phyloP scores from a whole-genome alignment of 2,888 invertebrate species.

The Spodoptera littoralis region DNA sequence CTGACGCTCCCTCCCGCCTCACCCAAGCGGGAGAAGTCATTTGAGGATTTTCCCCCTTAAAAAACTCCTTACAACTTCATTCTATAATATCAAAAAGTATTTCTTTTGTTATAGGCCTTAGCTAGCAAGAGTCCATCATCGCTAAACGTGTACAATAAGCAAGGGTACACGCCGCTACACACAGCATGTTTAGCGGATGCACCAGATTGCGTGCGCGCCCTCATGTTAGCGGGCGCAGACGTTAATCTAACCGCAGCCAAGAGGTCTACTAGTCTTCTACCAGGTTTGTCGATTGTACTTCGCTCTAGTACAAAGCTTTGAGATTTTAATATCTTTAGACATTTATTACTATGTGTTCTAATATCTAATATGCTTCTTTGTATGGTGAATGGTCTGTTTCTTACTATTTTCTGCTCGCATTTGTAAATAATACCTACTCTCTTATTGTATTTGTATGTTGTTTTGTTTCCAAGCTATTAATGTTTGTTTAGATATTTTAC shows the following conservation, averaged over 20 bases:
- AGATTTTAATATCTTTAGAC: no score
- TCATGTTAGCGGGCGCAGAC: slow-evolving; percentile 95
- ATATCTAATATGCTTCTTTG: no score
- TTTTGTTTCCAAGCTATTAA: not conserved
- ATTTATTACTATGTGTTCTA: no score
- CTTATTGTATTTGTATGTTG: no score
- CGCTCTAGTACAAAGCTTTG: not conserved
- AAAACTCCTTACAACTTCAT: no score
- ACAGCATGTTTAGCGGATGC: slow-evolving; percentile 95
- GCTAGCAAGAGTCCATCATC: slow-evolving; percentile 69
- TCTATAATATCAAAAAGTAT: no score
- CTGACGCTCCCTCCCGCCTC: no score
- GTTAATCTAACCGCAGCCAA: slow-evolving; percentile 92
- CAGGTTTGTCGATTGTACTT: slow-evolving; percentile 63
- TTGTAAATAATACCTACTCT: slow-evolving; percentile 4
- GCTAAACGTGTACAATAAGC: slow-evolving; percentile 92
- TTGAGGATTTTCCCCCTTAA: no score
- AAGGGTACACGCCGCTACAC: slow-evolving; percentile 95
- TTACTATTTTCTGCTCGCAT: not conserved
- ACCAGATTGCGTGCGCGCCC: slow-evolving; percentile 95
- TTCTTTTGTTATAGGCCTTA: slow-evolving; percentile 73
- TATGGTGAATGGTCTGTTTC: not conserved
- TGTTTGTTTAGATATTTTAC: not conserved
- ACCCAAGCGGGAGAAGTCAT: no score
- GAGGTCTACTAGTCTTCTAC: slow-evolving; percentile 70